These are phyloP conservation scores for Cydia fagiglandana DNA, from an alignment of 1,140 invertebrate species.

Conservation along the genomic window DNA sequence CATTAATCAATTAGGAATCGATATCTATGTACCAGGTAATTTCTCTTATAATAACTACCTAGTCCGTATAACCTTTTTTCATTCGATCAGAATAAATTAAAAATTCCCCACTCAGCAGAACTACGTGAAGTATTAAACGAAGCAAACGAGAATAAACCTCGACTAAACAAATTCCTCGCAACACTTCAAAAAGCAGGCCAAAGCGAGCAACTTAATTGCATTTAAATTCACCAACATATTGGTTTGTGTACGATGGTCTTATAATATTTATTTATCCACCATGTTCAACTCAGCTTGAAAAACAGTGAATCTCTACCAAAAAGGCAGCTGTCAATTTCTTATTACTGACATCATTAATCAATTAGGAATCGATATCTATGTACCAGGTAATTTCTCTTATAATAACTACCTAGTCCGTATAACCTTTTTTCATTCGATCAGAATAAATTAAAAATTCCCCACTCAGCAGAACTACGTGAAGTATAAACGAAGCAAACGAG, in stretches of 20 bases:
- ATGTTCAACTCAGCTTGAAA: too few species aligned
- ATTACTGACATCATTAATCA: too few species aligned
- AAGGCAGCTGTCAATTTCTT: too few species aligned
- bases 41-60: too few species aligned
- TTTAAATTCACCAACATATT: slow-evolving; percentile 67
- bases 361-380: too few species aligned
- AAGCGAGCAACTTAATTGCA: slow-evolving; percentile 61
- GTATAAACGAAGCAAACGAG: slow-evolving; percentile 8
- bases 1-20: too few species aligned
- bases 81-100: neutral
- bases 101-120: neutral
- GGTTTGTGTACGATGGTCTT: too few species aligned
- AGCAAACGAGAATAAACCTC: neutral
- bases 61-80: neutral
- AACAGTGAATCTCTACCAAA: too few species aligned
- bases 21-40: too few species aligned
- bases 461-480: slow-evolving; percentile 4
- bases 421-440: neutral
- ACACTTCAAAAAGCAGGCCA: slow-evolving; percentile 48
- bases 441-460: neutral
- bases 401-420: too few species aligned
- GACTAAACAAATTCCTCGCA: slow-evolving; percentile 51
- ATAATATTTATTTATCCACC: too few species aligned
- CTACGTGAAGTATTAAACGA: slow-evolving; percentile 16
- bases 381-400: neutral